Conservation (phyloP, 2,888 invertebrate species). For the Ochlodes sylvanus region DNA sequence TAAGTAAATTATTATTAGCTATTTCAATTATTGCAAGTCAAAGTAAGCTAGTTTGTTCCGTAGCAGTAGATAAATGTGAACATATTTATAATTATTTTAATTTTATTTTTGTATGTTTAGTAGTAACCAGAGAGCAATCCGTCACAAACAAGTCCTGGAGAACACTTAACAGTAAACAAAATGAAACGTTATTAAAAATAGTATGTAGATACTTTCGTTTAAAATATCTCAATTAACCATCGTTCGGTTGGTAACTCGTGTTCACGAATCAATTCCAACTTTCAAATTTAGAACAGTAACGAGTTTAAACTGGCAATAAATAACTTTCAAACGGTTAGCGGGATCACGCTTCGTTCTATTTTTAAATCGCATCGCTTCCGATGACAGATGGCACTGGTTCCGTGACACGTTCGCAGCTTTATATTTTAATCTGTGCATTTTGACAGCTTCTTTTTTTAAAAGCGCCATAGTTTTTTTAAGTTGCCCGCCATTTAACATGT, state of each 20-base stretch:
- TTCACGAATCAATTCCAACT: constrained; percentile 40
- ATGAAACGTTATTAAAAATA: no score
- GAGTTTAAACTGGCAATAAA: constrained; percentile 59
- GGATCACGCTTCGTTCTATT: constrained; percentile 52
- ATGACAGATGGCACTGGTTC: constrained; percentile 76
- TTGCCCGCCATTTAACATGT: not conserved
- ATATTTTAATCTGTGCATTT: constrained; percentile 32
- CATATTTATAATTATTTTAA: no score
- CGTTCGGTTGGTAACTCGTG: constrained; percentile 20
- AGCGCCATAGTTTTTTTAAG: not conserved
- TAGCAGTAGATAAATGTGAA: no score
- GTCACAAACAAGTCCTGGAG: no score
- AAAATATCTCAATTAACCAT: constrained; percentile 16
- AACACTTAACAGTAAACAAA: no score
- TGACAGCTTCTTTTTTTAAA: constrained; percentile 34
- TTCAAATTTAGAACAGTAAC: constrained; percentile 55
- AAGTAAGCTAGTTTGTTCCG: no score
- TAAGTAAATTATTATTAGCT: no score
- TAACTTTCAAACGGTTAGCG: constrained; percentile 65
- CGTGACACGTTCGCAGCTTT: constrained; percentile 36
- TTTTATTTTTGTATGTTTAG: no score
- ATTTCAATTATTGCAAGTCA: no score
- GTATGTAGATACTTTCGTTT: not conserved
- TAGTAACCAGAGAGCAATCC: no score
- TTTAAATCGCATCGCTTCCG: constrained; percentile 54